Evolutionary conservation across 2,888 invertebrate species (phyloP).

Genomic region (Druceiella hillmani): DNA sequence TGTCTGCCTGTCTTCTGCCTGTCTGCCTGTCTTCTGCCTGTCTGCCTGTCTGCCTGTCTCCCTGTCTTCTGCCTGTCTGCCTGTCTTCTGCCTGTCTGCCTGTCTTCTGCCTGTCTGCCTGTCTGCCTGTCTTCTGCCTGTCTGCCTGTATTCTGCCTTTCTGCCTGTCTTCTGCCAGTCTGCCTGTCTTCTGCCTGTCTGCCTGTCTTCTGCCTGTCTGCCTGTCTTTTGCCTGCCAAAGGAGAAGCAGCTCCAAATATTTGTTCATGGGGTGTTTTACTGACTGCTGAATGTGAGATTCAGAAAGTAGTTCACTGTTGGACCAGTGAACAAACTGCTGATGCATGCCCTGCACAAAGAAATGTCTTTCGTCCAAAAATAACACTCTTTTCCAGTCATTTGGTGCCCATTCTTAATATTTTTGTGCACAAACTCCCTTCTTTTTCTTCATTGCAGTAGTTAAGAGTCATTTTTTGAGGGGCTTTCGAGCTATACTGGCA

Average conservation of each 20-base stretch:
- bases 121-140: no score
- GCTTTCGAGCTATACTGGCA: slow-evolving; percentile 1
- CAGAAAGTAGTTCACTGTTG: slow-evolving; percentile 1
- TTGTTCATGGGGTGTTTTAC: neutral
- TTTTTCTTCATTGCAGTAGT: slow-evolving; percentile 2
- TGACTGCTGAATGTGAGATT: neutral
- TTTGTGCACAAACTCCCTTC: slow-evolving; percentile 1
- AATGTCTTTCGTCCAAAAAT: slow-evolving; percentile 2
- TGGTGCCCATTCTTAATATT: neutral
- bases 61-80: no score
- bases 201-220: no score
- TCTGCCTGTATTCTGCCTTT: no score
- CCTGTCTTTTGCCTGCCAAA: no score
- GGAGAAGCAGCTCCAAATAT: slow-evolving; percentile 5
- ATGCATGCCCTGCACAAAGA: slow-evolving; percentile 5
- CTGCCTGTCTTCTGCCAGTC: no score
- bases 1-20: no score
- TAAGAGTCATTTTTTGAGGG: neutral
- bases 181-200: no score
- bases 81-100: no score
- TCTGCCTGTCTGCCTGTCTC: no score
- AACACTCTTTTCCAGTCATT: slow-evolving; percentile 3
- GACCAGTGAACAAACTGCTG: slow-evolving; percentile 3
- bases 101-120: no score
- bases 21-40: no score